Conservation (phyloP, 2,888 invertebrate species). For the Schizotus pectinicornis region DNA sequence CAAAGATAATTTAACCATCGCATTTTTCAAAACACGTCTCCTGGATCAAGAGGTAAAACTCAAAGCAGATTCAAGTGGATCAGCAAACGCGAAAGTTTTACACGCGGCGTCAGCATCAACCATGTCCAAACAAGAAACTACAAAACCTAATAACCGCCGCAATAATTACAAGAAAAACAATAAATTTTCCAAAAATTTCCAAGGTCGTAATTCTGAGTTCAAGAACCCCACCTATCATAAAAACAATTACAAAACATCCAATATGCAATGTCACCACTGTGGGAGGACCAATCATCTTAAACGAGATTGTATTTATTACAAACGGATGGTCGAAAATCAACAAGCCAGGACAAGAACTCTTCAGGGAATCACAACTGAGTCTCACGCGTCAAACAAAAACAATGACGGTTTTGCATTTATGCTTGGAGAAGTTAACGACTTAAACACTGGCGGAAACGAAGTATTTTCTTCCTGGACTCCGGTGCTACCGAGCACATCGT, state of each 20-base stretch:
- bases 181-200: background rate
- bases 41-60: slow-evolving; percentile 37
- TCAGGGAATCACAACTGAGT: slow-evolving; percentile 5
- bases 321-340: slow-evolving; percentile 30
- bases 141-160: too few species aligned
- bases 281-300: slow-evolving; percentile 44
- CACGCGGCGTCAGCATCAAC: background rate
- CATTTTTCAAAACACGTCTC: slow-evolving; percentile 47
- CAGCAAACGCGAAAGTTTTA: slow-evolving; percentile 1
- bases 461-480: slow-evolving; percentile 9
- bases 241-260: slow-evolving; percentile 2
- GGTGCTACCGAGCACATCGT: slow-evolving; percentile 22
- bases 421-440: background rate
- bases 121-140: too few species aligned
- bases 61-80: slow-evolving; percentile 3
- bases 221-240: too few species aligned
- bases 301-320: slow-evolving; percentile 43
- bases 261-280: slow-evolving; percentile 44
- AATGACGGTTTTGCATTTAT: slow-evolving; percentile 2
- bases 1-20: slow-evolving; percentile 46
- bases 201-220: background rate
- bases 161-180: background rate
- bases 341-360: slow-evolving; percentile 22
- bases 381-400: background rate
- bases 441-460: background rate